Percentiles rank a stretch among this genome's conserved stretches.
Conservation (phyloP, 2,888 invertebrate species). For the Pteria penguin region DNA sequence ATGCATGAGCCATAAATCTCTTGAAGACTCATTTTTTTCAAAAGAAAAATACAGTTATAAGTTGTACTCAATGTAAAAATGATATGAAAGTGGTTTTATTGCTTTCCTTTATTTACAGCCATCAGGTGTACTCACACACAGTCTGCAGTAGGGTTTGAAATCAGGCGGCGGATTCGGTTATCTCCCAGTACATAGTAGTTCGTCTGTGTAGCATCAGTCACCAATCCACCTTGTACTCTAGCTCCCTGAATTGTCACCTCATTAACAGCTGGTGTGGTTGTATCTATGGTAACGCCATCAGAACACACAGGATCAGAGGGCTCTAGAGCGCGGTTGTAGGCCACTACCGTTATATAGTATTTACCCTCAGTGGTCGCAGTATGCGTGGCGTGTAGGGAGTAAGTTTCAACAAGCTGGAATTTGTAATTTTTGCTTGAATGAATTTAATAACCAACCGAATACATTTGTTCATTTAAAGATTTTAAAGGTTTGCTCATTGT, state of each 20-base stretch:
- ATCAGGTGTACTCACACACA: constrained; percentile 50
- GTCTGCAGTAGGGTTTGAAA: constrained; percentile 30
- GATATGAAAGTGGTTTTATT: background rate
- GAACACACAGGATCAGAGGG: constrained; percentile 64
- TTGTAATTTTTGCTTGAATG: too few relatives aligned
- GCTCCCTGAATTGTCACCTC: constrained; percentile 51
- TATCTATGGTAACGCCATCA: constrained; percentile 63
- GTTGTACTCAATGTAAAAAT: background rate
- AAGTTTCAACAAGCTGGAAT: constrained; percentile 34
- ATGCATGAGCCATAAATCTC: too few relatives aligned
- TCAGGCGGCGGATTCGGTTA: constrained; percentile 42
- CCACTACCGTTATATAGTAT: constrained; percentile 65
- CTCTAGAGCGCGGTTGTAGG: constrained; percentile 63
- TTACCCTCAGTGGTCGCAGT: constrained; percentile 50
- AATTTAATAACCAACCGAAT: too few relatives aligned
- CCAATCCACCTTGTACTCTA: constrained; percentile 50
- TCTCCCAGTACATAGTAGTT: constrained; percentile 47
- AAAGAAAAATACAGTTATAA: too few relatives aligned
- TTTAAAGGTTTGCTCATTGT: too few relatives aligned
- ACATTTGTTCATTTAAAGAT: too few relatives aligned
- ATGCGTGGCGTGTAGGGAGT: constrained; percentile 43
- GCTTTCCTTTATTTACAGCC: background rate
- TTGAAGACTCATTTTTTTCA: too few relatives aligned
- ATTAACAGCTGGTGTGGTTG: constrained; percentile 43
- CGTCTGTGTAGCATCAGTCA: constrained; percentile 36